A percentile compares a stretch with the other conserved stretches of the same genome.
phyloP scores from a whole-genome alignment of 2,888 invertebrate species.

The Cabera pusaria region DNA sequence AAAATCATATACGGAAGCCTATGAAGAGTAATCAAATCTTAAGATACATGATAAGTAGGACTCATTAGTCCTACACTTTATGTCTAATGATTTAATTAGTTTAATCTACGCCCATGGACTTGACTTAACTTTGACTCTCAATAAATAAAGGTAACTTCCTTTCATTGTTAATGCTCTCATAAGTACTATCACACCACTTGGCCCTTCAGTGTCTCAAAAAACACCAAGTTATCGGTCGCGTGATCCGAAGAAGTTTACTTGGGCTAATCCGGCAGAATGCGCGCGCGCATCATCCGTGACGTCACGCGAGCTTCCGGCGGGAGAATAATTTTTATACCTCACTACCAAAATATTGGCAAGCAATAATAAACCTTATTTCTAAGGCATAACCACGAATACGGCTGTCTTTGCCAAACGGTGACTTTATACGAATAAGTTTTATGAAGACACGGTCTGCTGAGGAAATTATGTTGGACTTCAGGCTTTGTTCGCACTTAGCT shows the following conservation, averaged over 20 bases:
- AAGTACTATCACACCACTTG: conserved; percentile 14
- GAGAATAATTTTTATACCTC: conserved; percentile 46
- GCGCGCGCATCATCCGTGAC: conserved; percentile 54
- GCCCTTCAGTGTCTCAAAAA: conserved; percentile 43
- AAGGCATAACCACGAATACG: conserved; percentile 21
- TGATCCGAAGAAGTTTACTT: conserved; percentile 52
- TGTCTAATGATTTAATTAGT: too few species aligned
- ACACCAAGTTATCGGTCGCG: conserved; percentile 47
- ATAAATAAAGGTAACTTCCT: too few species aligned
- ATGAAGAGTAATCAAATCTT: too few species aligned
- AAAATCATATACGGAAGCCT: too few species aligned
- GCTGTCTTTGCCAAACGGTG: conserved; percentile 1
- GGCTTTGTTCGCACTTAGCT: too few species aligned
- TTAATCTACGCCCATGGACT: too few species aligned
- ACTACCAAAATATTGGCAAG: conserved; percentile 23
- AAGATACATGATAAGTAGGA: too few species aligned
- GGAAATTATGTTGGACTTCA: conserved; percentile 48
- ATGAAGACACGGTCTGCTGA: conserved; percentile 55
- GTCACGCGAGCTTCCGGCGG: conserved; percentile 60
- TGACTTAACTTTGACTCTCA: too few species aligned
- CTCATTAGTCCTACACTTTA: too few species aligned
- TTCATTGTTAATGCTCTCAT: too few species aligned
- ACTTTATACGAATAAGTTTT: conserved; percentile 33
- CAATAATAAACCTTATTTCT: conserved; percentile 32
- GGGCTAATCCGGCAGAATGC: conserved; percentile 48